Conservation (phyloP, 1,140 invertebrate genomes). For the Drosophila nebulosa region DNA sequence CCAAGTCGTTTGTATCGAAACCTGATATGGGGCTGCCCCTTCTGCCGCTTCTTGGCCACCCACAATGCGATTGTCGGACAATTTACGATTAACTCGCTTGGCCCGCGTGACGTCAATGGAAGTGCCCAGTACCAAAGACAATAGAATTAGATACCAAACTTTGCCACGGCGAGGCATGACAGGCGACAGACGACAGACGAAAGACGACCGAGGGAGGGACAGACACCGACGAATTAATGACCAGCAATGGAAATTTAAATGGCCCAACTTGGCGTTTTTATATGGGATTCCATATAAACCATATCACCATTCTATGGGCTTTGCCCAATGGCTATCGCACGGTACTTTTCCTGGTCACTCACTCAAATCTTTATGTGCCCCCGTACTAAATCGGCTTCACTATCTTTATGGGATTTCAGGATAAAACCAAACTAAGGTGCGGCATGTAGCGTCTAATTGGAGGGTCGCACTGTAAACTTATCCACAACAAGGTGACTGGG, state of each 20-base stretch:
- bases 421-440: constrained; percentile 35
- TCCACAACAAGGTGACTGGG: neutral
- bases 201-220: constrained; percentile 2
- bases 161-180: neutral
- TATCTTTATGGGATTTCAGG: constrained; percentile 38
- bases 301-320: constrained; percentile 25
- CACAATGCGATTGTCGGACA: constrained; percentile 53
- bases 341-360: constrained; percentile 14
- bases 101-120: constrained; percentile 59
- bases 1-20: constrained; percentile 74
- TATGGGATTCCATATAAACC: constrained; percentile 39
- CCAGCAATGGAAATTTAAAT: constrained; percentile 57
- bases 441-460: constrained; percentile 29
- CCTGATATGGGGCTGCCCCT: constrained; percentile 81
- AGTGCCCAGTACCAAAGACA: constrained; percentile 43
- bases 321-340: constrained; percentile 36
- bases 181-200: neutral
- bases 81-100: constrained; percentile 54
- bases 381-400: neutral
- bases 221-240: constrained; percentile 53
- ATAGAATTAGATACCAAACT: neutral
- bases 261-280: constrained; percentile 60
- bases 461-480: constrained; percentile 11
- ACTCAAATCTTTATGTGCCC: constrained; percentile 40
- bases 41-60: constrained; percentile 80